Base-by-base conservation (phyloP, 2,113 vertebrate species). In the Coreoperca whiteheadi region DNA sequence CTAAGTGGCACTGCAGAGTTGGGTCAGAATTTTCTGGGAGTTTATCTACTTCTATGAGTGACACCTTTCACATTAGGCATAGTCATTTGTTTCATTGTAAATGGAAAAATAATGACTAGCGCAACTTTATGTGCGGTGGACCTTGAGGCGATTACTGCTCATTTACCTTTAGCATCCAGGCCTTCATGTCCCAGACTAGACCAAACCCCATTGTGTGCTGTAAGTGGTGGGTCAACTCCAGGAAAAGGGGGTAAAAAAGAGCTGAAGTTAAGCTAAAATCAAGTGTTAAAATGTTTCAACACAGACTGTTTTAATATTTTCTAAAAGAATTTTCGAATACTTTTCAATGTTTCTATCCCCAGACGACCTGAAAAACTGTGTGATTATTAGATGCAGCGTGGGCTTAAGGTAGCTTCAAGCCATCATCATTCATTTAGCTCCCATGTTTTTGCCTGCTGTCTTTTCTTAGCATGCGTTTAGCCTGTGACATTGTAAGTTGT, bases 391-490 rank as follows among this genome's bases (percentile, higher is more conserved):
- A 14, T 57, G 41, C n/a, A 41, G 50, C 4, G 0, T 54, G 21
- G 30, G 70, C 14, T 34, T 30, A 39, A 34, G 16, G 46, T 16
- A 53, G 53, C 73, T 77, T 43, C 23, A 53, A 60, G 43, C 48
- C 54, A 51, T 32, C 37, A 21, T 21, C 9, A 30, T 32, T 72
- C 48, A 63, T 76, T 68, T 68, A 43, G 61, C 30, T 41, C 37
- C 0, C 61, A 12, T 41, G 18, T 81, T 56, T 64, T 34, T 71
- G 4, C 54, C 48, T 63, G 68, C 61, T 43, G 4, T 77, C 69
- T 72, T 83, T 16, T 69, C 54, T 81, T 64, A 57, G 74, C 74
- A 6, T 81, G 75, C 77, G 83, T 79, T 81, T 41, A 82, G 64
- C 72, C 67, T 2, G 8, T 43, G 0, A 1, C 67, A 30, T 41